phyloP scores from a whole-genome alignment of 2,888 invertebrate species.

The Protophormia terraenovae region DNA sequence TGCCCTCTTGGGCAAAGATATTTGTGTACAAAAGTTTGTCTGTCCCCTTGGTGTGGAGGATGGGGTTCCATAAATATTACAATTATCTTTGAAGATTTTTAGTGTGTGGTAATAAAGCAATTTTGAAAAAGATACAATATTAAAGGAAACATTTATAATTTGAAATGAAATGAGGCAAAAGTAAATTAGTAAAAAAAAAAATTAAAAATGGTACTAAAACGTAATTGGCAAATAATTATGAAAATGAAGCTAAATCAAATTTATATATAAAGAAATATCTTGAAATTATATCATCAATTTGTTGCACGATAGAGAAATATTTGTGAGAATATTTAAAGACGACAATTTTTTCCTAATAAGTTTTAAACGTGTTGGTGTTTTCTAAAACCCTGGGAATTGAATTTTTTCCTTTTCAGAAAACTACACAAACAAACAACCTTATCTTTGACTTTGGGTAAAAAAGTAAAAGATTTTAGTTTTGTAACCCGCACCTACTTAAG shows the following conservation, averaged over 20 bases:
- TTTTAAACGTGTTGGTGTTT: no score
- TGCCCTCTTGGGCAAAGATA: slow-evolving; percentile 5
- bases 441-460: not conserved
- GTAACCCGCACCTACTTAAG: slow-evolving; percentile 36
- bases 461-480: not conserved
- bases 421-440: slow-evolving; percentile 9
- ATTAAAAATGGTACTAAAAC: no score
- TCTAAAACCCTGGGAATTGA: not conserved
- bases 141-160: not conserved
- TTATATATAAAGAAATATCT: no score
- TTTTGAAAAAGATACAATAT: slow-evolving; percentile 11
- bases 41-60: slow-evolving; percentile 21
- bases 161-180: not conserved
- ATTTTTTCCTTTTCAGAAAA: not conserved
- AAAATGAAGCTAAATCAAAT: no score
- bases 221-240: no score
- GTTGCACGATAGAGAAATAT: no score
- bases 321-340: no score
- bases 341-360: no score
- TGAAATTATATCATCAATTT: no score
- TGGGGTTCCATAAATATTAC: slow-evolving; percentile 49
- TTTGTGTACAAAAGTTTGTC: not conserved
- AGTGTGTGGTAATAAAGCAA: slow-evolving; percentile 65
- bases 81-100: slow-evolving; percentile 39
- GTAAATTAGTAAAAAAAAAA: no score